These are phyloP conservation scores for Ceratosolen solmsi DNA, from an alignment of 1,140 invertebrate species.

Conservation along the genomic window DNA sequence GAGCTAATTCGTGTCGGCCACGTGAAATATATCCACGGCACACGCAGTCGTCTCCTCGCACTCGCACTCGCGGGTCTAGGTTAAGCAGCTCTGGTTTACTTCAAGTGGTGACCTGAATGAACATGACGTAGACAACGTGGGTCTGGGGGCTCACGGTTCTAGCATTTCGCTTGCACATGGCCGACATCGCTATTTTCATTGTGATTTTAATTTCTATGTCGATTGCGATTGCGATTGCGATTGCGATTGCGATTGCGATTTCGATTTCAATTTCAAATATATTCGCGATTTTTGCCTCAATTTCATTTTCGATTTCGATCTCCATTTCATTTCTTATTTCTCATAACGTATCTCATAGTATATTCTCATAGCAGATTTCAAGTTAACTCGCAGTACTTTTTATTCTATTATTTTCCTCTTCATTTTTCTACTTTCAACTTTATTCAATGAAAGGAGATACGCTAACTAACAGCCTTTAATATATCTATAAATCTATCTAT, in stretches of 20 bases:
- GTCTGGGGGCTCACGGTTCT: background rate
- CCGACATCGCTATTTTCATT: background rate
- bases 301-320: background rate
- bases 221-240: background rate
- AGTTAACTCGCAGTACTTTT: background rate
- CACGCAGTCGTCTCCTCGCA: slow-evolving; percentile 30
- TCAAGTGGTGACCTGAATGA: slow-evolving; percentile 49
- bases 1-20: slow-evolving; percentile 30
- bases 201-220: too few species aligned
- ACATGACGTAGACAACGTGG: slow-evolving; percentile 34
- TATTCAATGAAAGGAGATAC: too few species aligned
- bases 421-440: too few species aligned
- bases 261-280: too few species aligned
- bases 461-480: too few species aligned
- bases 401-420: too few species aligned
- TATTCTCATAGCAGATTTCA: background rate
- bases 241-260: slow-evolving; percentile 22
- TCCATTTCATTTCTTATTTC: background rate
- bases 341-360: background rate
- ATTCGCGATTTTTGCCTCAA: background rate
- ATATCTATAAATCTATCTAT: too few species aligned
- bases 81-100: slow-evolving; percentile 46
- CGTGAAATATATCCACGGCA: slow-evolving; percentile 42
- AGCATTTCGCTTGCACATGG: background rate
- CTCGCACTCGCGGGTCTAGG: slow-evolving; percentile 40